These are phyloP conservation scores for Brachyhypopomus gauderio DNA, from an alignment of 2,113 vertebrate species.

Conservation along the genomic window DNA sequence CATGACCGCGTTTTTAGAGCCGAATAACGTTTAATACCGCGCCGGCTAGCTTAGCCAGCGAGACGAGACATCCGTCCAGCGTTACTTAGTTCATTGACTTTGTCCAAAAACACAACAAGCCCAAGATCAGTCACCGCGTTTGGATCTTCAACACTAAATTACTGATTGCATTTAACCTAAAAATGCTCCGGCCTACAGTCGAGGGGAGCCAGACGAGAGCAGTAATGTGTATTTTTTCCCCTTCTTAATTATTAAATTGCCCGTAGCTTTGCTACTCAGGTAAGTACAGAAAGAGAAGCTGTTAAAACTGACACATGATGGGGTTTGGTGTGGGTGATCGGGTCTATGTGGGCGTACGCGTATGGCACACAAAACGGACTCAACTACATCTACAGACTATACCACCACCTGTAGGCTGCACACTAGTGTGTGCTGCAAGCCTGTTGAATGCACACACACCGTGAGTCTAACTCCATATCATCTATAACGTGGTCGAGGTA, in stretches of 20 bases:
- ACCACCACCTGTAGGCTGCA: slow-evolving; percentile 30
- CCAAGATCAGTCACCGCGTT: neutral
- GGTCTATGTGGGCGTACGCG: neutral
- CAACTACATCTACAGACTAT: neutral
- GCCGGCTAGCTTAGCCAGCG: neutral
- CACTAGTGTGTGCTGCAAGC: neutral
- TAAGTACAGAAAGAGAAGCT: neutral
- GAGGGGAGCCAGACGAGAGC: neutral
- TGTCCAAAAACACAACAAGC: neutral
- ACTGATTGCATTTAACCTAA: neutral
- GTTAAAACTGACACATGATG: slow-evolving; percentile 1
- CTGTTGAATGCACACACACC: no score
- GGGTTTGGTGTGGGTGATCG: neutral
- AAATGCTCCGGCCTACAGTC: neutral
- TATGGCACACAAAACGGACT: neutral
- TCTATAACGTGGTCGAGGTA: neutral
- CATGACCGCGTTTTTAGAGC: neutral
- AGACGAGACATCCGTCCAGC: neutral
- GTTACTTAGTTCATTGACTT: slow-evolving; percentile 28
- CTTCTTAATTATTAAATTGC: neutral
- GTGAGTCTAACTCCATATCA: no score
- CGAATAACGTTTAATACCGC: slow-evolving; percentile 2
- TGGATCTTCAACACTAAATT: neutral
- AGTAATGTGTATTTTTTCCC: neutral
- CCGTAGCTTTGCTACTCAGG: neutral